Percentiles rank a stretch among this genome's conserved stretches.
Evolutionary conservation across 2,797 vertebrate genomes (phyloP).

Genomic region (Coluber constrictor): DNA sequence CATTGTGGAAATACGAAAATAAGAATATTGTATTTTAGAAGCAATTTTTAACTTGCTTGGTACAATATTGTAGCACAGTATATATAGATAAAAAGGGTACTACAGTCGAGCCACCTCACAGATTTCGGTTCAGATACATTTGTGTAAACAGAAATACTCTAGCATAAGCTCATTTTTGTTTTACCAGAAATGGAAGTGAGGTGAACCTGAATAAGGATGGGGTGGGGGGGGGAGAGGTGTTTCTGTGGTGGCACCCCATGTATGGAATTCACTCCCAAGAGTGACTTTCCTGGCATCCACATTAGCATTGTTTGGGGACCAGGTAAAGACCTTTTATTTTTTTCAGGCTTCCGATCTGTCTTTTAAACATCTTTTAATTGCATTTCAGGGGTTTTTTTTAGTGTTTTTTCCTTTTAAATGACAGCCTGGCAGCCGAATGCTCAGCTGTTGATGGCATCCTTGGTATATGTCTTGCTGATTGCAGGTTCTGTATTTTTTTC

Average conservation of each 20-base stretch:
- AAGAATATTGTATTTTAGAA: background rate
- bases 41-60: background rate
- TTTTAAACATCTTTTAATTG: background rate
- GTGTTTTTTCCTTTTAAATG: no score
- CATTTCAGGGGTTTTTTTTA: background rate
- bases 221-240: background rate
- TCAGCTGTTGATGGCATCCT: background rate
- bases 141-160: background rate
- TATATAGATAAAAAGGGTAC: background rate
- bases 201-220: background rate
- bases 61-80: background rate
- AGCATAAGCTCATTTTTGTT: background rate
- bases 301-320: background rate
- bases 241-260: background rate
- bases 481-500: background rate
- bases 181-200: background rate
- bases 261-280: background rate
- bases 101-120: no score
- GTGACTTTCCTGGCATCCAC: background rate
- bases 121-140: background rate
- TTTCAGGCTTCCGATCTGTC: background rate
- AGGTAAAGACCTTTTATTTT: background rate
- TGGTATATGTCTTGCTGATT: background rate
- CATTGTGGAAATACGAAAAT: background rate
- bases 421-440: background rate